Evolutionary conservation across 2,888 invertebrate genomes (phyloP).

Genomic region (Drosophila melanocephala): DNA sequence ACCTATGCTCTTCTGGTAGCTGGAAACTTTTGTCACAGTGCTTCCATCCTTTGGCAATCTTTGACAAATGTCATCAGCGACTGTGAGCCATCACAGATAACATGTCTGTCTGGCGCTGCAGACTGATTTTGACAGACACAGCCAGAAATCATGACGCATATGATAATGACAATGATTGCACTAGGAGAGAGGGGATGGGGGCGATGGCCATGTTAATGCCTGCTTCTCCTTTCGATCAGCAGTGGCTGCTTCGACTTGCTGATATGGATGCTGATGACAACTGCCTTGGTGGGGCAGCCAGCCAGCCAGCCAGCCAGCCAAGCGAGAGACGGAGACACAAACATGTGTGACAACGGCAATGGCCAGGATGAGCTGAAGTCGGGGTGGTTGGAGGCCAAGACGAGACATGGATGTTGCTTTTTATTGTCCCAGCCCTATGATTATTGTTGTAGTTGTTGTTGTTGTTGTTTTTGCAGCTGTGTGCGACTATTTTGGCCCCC

Average conservation of each 20-base stretch:
- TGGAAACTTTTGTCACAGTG: neutral
- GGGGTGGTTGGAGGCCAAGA: slow-evolving; percentile 25
- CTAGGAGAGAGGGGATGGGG: slow-evolving; percentile 28
- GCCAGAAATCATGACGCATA: slow-evolving; percentile 72
- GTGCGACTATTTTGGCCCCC: slow-evolving; percentile 39
- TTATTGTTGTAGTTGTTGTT: slow-evolving; percentile 25
- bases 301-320: slow-evolving; percentile 47
- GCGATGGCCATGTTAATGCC: slow-evolving; percentile 19
- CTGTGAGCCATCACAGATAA: slow-evolving; percentile 34
- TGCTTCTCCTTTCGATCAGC: slow-evolving; percentile 27
- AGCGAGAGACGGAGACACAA: slow-evolving; percentile 52
- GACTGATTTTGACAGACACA: slow-evolving; percentile 52
- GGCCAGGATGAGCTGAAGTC: slow-evolving; percentile 26
- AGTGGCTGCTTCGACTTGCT: slow-evolving; percentile 26
- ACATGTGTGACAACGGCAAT: slow-evolving; percentile 64
- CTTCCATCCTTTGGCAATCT: slow-evolving; percentile 16
- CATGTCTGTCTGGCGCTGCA: slow-evolving; percentile 21
- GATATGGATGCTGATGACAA: slow-evolving; percentile 60
- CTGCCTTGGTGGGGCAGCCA: slow-evolving; percentile 50
- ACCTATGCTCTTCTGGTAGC: neutral
- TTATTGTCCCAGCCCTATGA: slow-evolving; percentile 53
- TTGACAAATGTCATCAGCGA: slow-evolving; percentile 56
- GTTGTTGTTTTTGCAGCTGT: slow-evolving; percentile 40
- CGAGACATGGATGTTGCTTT: slow-evolving; percentile 70
- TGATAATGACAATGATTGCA: slow-evolving; percentile 77